Base-by-base conservation (phyloP, 2,797 vertebrate genomes). In the Cossypha heuglini region DNA sequence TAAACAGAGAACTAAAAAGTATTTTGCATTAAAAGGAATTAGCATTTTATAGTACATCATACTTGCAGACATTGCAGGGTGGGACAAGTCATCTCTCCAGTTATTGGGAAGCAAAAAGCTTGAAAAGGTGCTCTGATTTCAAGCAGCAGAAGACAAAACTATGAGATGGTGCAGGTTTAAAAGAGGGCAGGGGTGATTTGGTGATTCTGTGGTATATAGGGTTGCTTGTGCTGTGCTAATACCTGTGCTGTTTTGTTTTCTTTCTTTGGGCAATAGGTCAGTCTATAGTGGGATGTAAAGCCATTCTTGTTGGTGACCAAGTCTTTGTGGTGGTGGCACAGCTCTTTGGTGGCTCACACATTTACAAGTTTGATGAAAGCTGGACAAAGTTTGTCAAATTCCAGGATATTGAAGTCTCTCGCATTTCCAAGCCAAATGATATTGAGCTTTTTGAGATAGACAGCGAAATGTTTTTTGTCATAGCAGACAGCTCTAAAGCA, bases 321-420 rank as follows among this genome's bases (percentile, higher is more conserved):
- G 98, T 99, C 72, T 99, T 99, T 89, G 98, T 99, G 97, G 99
- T 99, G 66, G 99, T 99, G 92, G 99, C 99, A 61, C 99, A 99
- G 96, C 99, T 99, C 67, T 99, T 99, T 24, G 99, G 99, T 6
- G 99, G 99, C 77, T 99, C 99, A 58, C 99, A 99, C 98, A 99
- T 99, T 95, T 99, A 99, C 97, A 99, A 98, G 95, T 99, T 99
- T 48, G 99, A 99, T 0, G 99, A 99, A 81, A 99, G 98, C 97
- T 99, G 99, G 98, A 99, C 99, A 89, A 99, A 98, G 80, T 99
- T 99, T 96, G 99, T 98, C 97, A 99, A 99, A 97, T 99, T 99
- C 97, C 99, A 99, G 88, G 99, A 99, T 96, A 99, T 99, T 1
- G 99, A 99, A 94, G 99, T 99, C 22, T 99, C 99, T 69, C 99